Evolutionary conservation across 2,888 invertebrate genomes (phyloP).

Genomic region (Tipula confusa): DNA sequence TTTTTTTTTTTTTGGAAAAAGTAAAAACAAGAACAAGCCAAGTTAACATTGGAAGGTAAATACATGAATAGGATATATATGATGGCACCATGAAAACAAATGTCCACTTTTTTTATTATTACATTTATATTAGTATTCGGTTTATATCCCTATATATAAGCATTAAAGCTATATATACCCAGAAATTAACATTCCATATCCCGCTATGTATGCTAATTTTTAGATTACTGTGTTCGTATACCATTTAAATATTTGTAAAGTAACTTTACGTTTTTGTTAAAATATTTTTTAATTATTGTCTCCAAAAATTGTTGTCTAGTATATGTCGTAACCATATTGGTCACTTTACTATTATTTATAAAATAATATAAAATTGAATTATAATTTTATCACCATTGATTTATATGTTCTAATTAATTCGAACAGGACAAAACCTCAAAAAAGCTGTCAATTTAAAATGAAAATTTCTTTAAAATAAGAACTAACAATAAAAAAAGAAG

Average conservation of each 20-base stretch:
- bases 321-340: not conserved
- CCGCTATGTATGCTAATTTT: not conserved
- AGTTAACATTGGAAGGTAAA: not conserved
- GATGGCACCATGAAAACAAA: not conserved
- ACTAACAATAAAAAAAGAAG: too few species aligned
- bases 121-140: not conserved
- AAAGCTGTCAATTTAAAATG: not conserved
- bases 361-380: not conserved
- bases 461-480: not conserved
- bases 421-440: not conserved
- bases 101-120: not conserved
- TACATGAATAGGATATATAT: not conserved
- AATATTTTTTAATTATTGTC: not conserved
- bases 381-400: not conserved
- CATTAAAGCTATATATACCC: not conserved
- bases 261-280: not conserved
- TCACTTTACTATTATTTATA: not conserved
- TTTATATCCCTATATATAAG: not conserved
- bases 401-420: not conserved
- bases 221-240: too few species aligned
- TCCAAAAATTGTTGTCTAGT: not conserved
- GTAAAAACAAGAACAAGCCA: not conserved
- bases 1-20: not conserved
- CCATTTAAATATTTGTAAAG: not conserved
- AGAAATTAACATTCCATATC: not conserved